Evolutionary conservation across 92 coral and sea anemone species (phyloP), one percentile per base, ranked within the genome.

Genomic region (Hydrozoanthus gracilis): DNA sequence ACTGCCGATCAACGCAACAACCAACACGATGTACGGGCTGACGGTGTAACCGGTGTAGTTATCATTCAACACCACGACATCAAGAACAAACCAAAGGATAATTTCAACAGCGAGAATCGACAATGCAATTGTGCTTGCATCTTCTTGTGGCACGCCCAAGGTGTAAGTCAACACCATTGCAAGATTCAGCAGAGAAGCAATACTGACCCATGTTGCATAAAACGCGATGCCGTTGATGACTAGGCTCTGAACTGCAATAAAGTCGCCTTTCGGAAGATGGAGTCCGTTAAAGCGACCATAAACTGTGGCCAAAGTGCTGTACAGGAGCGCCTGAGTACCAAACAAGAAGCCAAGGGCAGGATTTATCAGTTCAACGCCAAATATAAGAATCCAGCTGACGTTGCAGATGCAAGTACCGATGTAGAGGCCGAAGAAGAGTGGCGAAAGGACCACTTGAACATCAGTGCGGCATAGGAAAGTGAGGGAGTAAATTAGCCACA

Each of bases 151-250:
- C 15, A 94, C 72, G 14, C 88, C 90, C 1, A 83, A 93, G 6
- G 95, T 92, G 88, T 92, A 88, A 55, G 71, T 82, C 8, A 92
- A 73, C 14, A 92, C 93, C 67, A 94, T 94, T 13, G 93, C 95
- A 9, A 87, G 77, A 84, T 90, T 90, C 46, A 91, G 89, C 49
- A 94, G 89, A 58, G 93, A 77, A 51, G 88, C 91, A 88, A 88
- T 92, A 8, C 89, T 91, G 44, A 95, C 91, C 98, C 98, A 94
- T 18, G 98, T 90, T 15, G 98, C 89, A 84, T 90, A 92, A 82
- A 94, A 82, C 4, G 92, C 98, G n/a, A 92, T 76, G 20, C 98
- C 98, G 91, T 94, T 94, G 75, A 87, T 86, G 12, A 94, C 91
- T 64, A 94, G 90, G 77, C 91, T 58, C 71, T 94, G 93, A 65